A percentile compares a stretch with the other conserved stretches of the same genome.
phyloP scores from a whole-genome alignment of 2,113 vertebrate genomes.

The Stercorarius parasiticus region DNA sequence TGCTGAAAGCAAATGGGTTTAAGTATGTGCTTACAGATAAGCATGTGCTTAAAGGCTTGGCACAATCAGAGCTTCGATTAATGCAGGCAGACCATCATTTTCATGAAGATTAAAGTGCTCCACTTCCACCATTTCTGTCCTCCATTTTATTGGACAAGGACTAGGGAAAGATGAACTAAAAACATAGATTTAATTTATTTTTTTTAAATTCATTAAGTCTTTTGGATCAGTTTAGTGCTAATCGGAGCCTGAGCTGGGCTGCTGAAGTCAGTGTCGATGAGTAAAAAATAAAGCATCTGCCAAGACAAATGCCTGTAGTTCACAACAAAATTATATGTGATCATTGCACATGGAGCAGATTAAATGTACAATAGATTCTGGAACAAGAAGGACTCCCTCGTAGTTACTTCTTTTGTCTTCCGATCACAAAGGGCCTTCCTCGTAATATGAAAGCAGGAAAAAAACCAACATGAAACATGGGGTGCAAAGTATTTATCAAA shows the following conservation, averaged over 20 bases:
- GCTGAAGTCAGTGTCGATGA: background rate
- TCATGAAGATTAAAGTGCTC: slow-evolving; percentile 26
- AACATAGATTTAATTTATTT: background rate
- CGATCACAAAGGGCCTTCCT: background rate
- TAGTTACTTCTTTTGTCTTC: background rate
- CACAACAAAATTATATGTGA: background rate
- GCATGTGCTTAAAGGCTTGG: slow-evolving; percentile 55
- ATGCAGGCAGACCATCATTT: background rate
- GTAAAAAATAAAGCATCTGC: background rate
- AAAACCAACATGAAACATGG: background rate
- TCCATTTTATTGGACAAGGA: background rate
- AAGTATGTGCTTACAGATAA: slow-evolving; percentile 67
- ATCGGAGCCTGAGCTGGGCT: background rate
- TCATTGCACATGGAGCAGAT: background rate
- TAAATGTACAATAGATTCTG: background rate
- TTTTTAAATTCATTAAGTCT: background rate
- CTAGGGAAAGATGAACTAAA: background rate
- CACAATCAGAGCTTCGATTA: slow-evolving; percentile 33
- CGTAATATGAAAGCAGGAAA: background rate
- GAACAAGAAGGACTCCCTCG: background rate
- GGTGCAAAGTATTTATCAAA: background rate
- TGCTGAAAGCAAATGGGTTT: slow-evolving; percentile 61
- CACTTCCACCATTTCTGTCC: background rate
- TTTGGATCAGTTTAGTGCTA: background rate
- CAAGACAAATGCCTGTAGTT: background rate